Evolutionary conservation across 2,113 vertebrate species (phyloP).

Genomic region (Hassar affinis): DNA sequence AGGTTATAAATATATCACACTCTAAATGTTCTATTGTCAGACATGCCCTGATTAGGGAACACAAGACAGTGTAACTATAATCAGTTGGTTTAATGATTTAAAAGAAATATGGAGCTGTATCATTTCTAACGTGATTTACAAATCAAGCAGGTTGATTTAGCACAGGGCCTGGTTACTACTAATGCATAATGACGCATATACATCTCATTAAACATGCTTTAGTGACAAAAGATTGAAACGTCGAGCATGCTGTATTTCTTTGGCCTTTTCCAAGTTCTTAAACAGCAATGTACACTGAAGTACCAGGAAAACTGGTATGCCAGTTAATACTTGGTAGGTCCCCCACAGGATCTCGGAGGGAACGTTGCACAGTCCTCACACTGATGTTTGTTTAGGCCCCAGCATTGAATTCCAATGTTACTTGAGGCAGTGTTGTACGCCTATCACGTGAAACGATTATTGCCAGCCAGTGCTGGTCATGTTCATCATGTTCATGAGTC

Average conservation of each 20-base stretch:
- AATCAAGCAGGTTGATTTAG: neutral
- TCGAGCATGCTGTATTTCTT: neutral
- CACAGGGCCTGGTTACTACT: neutral
- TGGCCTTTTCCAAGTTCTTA: neutral
- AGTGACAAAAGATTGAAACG: neutral
- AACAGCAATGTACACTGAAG: neutral
- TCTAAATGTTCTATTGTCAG: neutral
- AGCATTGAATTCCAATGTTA: no score
- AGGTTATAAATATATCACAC: conserved; percentile 26
- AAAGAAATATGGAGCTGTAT: neutral
- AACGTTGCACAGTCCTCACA: no score
- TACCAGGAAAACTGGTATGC: no score
- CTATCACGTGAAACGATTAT: no score
- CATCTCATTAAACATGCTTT: neutral
- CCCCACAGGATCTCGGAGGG: no score
- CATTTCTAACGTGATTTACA: neutral
- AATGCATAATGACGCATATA: neutral
- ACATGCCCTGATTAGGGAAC: neutral
- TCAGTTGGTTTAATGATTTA: neutral
- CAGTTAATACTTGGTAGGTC: no score
- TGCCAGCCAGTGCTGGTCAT: no score
- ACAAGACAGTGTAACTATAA: neutral
- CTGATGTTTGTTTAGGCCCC: no score
- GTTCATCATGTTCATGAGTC: no score
- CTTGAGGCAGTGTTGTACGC: no score